Evolutionary conservation across 2,888 invertebrate genomes (phyloP).

Genomic region (Helicoverpa assulta): DNA sequence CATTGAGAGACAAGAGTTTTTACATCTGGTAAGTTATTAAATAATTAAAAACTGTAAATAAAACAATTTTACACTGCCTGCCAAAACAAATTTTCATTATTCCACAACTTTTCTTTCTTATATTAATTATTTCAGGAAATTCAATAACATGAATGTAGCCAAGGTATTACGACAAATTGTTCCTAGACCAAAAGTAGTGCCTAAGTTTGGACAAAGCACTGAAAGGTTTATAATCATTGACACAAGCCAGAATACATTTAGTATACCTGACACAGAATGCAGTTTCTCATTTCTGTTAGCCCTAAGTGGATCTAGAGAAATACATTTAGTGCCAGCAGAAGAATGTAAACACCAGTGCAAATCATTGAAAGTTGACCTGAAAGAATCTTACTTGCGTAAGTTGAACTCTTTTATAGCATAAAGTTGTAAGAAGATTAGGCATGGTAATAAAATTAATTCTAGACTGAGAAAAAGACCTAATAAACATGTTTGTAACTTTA

Average conservation of each 20-base stretch:
- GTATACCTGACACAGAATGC: slow-evolving; percentile 95
- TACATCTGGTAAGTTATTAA: slow-evolving; percentile 75
- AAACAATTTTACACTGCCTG: not conserved
- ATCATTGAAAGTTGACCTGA: slow-evolving; percentile 92
- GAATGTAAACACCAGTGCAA: slow-evolving; percentile 94
- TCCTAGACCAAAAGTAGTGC: slow-evolving; percentile 92
- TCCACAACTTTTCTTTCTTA: not conserved
- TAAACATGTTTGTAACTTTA: slow-evolving; percentile 58
- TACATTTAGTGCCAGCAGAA: slow-evolving; percentile 93
- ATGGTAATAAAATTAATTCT: no score
- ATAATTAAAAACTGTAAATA: not conserved
- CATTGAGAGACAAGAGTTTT: slow-evolving; percentile 67
- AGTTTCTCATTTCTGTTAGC: slow-evolving; percentile 94
- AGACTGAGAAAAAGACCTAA: not conserved
- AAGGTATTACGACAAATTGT: slow-evolving; percentile 93
- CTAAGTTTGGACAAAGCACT: slow-evolving; percentile 93
- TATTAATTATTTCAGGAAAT: slow-evolving; percentile 90
- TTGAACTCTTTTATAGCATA: not conserved
- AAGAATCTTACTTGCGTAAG: slow-evolving; percentile 94
- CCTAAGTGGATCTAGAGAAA: slow-evolving; percentile 93
- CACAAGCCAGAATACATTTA: slow-evolving; percentile 91
- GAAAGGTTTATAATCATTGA: slow-evolving; percentile 95
- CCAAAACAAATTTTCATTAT: not conserved
- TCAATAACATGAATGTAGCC: slow-evolving; percentile 94
- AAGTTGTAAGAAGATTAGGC: no score